Evolutionary conservation across 2,113 vertebrate species (phyloP).

Genomic region (Salvator merianae): DNA sequence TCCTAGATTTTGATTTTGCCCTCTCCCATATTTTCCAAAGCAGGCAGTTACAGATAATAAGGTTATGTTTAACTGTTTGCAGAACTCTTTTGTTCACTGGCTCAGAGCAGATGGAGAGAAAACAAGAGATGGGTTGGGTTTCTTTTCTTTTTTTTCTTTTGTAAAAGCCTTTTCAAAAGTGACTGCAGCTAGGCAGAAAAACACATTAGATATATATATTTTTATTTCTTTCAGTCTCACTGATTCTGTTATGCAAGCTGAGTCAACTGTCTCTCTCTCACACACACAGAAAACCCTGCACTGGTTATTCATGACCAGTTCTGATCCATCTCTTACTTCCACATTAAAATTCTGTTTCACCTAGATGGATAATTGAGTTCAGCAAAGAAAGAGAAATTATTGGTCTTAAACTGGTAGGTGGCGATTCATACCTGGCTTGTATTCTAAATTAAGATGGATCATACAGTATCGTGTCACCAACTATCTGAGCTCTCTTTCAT

Average conservation of each 20-base stretch:
- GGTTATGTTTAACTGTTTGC: conserved; percentile 47
- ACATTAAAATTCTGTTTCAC: not conserved
- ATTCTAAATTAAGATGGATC: not conserved
- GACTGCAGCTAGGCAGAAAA: conserved; percentile 37
- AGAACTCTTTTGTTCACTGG: conserved; percentile 27
- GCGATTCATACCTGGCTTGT: not conserved
- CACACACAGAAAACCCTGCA: conserved; percentile 11
- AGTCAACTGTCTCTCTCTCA: not conserved
- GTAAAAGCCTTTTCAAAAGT: conserved; percentile 46
- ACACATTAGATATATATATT: conserved; percentile 44
- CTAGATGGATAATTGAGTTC: not conserved
- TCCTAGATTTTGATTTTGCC: not conserved
- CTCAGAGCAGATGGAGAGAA: conserved; percentile 40
- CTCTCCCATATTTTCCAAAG: conserved; percentile 32
- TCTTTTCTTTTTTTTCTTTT: not conserved
- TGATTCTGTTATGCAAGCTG: conserved; percentile 42
- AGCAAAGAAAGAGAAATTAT: not conserved
- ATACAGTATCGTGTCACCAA: not conserved
- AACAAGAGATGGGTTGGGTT: not conserved
- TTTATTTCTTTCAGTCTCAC: conserved; percentile 52
- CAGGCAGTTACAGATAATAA: conserved; percentile 27
- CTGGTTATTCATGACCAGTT: conserved; percentile 18
- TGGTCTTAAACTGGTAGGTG: not conserved
- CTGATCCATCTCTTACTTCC: not conserved
- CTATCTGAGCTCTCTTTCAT: not conserved